Conservation (phyloP, 2,888 invertebrate genomes). For the Drosophila merina region DNA sequence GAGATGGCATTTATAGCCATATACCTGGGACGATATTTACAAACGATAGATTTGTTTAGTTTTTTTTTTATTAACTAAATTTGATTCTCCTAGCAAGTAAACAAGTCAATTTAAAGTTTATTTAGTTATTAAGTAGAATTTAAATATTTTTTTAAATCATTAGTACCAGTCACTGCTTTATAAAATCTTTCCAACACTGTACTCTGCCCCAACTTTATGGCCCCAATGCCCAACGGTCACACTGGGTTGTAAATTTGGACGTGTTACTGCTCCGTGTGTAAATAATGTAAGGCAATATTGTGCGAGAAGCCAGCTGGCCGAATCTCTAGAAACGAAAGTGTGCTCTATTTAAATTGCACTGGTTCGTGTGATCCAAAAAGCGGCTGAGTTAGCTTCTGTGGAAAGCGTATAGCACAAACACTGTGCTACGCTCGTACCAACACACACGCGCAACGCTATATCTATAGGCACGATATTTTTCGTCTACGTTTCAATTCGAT, state of each 20-base stretch:
- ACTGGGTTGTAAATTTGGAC: conserved; percentile 2
- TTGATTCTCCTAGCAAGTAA: no score
- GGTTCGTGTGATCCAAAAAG: conserved; percentile 8
- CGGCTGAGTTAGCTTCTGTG: conserved; percentile 1
- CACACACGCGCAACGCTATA: conserved; percentile 42
- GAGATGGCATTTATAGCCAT: not conserved
- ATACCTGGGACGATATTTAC: not conserved
- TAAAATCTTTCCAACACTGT: not conserved
- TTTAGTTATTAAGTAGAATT: no score
- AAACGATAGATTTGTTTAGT: not conserved
- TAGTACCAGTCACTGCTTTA: no score
- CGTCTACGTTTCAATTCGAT: conserved; percentile 79
- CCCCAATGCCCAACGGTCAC: not conserved
- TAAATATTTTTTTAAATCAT: no score
- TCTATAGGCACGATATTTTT: conserved; percentile 71
- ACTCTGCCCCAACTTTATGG: not conserved
- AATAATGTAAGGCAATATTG: conserved; percentile 37
- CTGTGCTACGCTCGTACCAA: conserved; percentile 27
- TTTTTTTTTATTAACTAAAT: not conserved
- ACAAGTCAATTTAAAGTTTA: no score
- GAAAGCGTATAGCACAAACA: conserved; percentile 38
- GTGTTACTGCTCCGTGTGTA: conserved; percentile 16
- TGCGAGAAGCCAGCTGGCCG: conserved; percentile 20
- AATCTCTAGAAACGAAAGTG: not conserved
- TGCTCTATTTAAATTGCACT: not conserved